Base-by-base conservation (phyloP, 2,113 vertebrate genomes). In the Edolisoma coerulescens region DNA sequence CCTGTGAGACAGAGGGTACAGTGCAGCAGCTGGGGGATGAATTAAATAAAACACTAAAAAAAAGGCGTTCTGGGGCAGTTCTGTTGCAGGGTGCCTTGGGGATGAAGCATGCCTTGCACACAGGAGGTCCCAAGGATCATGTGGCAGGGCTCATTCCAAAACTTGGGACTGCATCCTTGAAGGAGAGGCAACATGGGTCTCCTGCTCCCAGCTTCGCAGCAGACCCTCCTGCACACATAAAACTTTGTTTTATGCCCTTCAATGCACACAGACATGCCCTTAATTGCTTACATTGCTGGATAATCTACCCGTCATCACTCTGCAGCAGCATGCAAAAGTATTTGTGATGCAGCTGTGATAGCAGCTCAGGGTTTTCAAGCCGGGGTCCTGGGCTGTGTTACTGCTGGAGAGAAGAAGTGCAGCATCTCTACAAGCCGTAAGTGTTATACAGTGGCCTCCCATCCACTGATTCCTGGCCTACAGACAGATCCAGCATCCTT, bases 131-230 rank as follows among this genome's bases (percentile, higher is more conserved):
- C 7, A 75, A 37, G 33, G 56, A n/a, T 41, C 4, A 1, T 6
- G 23, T 0, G 5, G 19, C 0, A 5, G 13, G 32, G 13, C 4
- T 71, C 7, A 1, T 59, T 70, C 30, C 59, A 52, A 30, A 81
- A 30, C 17, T 63, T 52, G 16, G 67, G 52, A 35, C 18, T 74
- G 45, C 23, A 13, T 61, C n/a, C 42, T 50, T 30, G 26, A 44
- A 57, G 79, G 20, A 45, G 1, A 20, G 0, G 0, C 15, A 26
- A 3, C 24, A 16, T 7, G 6, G 9, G 6, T 65, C 7, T 71
- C 10, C 35, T 44, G 3, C 61, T 76, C 41, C 61, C 79, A 90
- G 16, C 42, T 68, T 79, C 28, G 8, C 18, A 42, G 11, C 7
- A n/a, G 28, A 17, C 13, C 7, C 3, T 84, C 23, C 20, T 42